Conservation (phyloP, 2,888 invertebrate species). For the Amiota mariae region DNA sequence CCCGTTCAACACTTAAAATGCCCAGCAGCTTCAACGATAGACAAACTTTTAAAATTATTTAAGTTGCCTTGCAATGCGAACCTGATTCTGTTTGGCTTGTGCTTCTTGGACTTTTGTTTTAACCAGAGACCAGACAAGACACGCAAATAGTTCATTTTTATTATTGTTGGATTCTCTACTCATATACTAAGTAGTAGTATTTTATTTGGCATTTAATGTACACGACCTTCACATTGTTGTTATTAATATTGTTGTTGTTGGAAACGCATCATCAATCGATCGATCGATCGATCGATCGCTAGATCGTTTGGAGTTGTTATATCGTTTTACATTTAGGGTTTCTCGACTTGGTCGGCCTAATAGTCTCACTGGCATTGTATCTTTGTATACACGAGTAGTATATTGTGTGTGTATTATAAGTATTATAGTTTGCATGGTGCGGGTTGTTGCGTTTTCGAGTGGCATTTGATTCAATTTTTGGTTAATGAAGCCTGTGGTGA, state of each 20-base stretch:
- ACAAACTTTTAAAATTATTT: background rate
- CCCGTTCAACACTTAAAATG: slow-evolving; percentile 2
- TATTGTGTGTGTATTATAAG: no score
- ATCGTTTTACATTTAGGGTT: slow-evolving; percentile 34
- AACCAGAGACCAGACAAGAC: slow-evolving; percentile 29
- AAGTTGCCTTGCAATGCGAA: slow-evolving; percentile 8
- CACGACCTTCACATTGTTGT: slow-evolving; percentile 61
- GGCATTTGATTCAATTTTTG: slow-evolving; percentile 23
- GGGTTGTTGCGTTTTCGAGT: slow-evolving; percentile 24
- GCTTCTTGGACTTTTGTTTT: background rate
- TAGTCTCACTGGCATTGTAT: no score
- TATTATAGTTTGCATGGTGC: slow-evolving; percentile 1
- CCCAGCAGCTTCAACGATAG: background rate
- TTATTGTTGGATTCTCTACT: slow-evolving; percentile 52
- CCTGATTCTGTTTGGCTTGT: background rate
- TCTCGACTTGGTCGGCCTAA: no score
- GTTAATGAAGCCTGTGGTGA: slow-evolving; percentile 9
- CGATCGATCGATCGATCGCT: no score
- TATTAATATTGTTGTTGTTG: slow-evolving; percentile 41
- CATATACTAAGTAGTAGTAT: slow-evolving; percentile 32
- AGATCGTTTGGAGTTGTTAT: no score
- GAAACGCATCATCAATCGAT: slow-evolving; percentile 26
- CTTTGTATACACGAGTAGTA: no score
- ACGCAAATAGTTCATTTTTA: slow-evolving; percentile 53
- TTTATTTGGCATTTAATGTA: slow-evolving; percentile 68